These are phyloP conservation scores for Cetoscarus ocellatus DNA, from an alignment of 2,797 vertebrate genomes.

Conservation along the genomic window DNA sequence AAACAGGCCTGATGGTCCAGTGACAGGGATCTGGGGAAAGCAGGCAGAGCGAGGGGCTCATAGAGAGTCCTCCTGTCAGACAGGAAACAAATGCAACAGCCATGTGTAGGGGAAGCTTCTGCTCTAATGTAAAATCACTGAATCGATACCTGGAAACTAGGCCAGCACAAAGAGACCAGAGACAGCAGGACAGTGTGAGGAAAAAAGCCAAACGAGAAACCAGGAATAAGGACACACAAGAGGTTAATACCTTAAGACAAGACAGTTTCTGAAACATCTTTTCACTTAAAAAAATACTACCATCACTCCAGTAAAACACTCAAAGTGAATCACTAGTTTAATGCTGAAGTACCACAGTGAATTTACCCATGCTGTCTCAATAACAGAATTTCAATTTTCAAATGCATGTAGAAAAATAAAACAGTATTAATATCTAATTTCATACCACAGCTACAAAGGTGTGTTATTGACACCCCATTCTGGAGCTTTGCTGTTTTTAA, in stretches of 20 bases:
- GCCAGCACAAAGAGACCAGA: conserved; percentile 23
- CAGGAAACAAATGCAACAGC: conserved; percentile 64
- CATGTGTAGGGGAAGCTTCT: conserved; percentile 47
- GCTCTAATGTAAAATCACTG: conserved; percentile 47
- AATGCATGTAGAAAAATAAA: no score
- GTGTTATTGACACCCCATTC: no score
- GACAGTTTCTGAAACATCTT: background rate
- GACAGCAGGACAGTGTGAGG: background rate
- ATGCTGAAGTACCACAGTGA: background rate
- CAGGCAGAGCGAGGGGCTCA: conserved; percentile 10
- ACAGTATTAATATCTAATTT: no score
- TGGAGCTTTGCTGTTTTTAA: no score
- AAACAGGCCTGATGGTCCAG: background rate
- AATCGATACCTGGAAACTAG: conserved; percentile 73
- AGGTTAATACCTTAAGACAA: background rate
- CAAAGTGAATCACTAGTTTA: background rate
- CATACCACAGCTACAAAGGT: no score
- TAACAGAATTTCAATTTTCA: no score
- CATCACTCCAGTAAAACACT: background rate
- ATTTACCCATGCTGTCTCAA: no score
- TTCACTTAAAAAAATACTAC: background rate
- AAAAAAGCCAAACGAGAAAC: background rate
- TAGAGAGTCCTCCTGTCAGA: conserved; percentile 43
- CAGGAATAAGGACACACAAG: background rate
- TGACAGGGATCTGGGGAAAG: conserved; percentile 3